Evolutionary conservation across 23 tunicate species (phyloP), one percentile per base, ranked within the genome.

Genomic region (Aplidium turbinatum): DNA sequence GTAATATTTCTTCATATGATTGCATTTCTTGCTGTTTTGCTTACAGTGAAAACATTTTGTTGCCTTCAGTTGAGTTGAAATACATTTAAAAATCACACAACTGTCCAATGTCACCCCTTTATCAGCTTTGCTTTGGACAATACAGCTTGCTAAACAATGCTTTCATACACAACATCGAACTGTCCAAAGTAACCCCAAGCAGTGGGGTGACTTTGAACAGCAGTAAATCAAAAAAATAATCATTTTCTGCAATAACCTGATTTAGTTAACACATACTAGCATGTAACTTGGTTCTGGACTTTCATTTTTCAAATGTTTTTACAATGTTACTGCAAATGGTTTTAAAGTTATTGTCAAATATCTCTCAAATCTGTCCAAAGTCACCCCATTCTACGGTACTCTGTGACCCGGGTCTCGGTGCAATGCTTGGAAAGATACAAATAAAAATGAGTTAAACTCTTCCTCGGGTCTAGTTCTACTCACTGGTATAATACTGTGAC

Each of bases 71-170:
- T 9, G 11, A 16, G 16, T 16, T 9, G 50, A 42, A 42, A 42
- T 9, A 42, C 16, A 16, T 42, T 42, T 42, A 16, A 9, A 16
- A n/a, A 42, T 42, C 16, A 42, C 16, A 9, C 13, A 9, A 42
- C 16, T 42, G 50, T 42, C 16, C 50, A 42, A 42, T 42, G 16
- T 42, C 50, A 42, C 11, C 50, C 50, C 50, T 42, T 42, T 9
- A 42, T 42, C 16, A 42, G 50, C 50, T 42, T 42, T 42, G 50
- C 50, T 42, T 42, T 42, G 50, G 50, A 42, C 50, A 42, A 9
- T 42, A 11, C 16, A 42, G 50, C 50, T 9, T 9, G 11, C 50
- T 16, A 42, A 9, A 42, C 50, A 9, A 16, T 9, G 16, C 11
- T 42, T 42, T 9, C 16, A 42, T 16, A 11, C 50, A 9, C 11